Evolutionary conservation across 2,113 vertebrate genomes (phyloP), one percentile per base, ranked within the genome.

Genomic region (Tonatia bakeri): DNA sequence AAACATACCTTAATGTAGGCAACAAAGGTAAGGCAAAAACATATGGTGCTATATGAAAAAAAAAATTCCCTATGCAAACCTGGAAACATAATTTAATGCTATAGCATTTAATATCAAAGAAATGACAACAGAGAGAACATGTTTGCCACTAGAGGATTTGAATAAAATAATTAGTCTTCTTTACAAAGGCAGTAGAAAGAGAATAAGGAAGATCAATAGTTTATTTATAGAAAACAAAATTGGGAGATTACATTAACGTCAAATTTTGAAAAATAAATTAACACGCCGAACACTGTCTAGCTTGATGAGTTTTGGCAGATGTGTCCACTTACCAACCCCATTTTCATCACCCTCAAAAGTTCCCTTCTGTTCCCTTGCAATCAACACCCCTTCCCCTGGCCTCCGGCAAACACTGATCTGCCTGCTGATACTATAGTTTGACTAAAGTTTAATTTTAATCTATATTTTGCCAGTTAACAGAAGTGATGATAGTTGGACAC

Each of bases 401-500:
- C 36, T 64, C 47, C 28, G 43, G 31, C 24, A 70, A 84, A 80
- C 13, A 43, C 4, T 91, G 64, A 52, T 56, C 80, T 90, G 64
- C 54, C 86, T 91, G 83, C 73, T 90, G 56, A 73, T 87, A 19
- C 33, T 83, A 24, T 38, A 69, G 16, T 80, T 96, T 93, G 89
- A 64, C 69, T 87, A 16, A 90, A 69, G 45, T 84, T 89, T 96
- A 52, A 72, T 67, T 96, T 96, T 91, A 85, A 89, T 81, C 90
- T 67, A 16, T 77, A 85, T 93, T 83, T 79, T 92, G 13, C 20
- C 93, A 24, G 13, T 54, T 88, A 72, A 92, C 38, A 81, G 43
- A 96, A 94, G 79, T 93, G 28, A 87, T 82, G 20, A 43, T 40
- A 76, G n/a, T 52, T 89, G 33, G 77, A 65, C 54, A 86, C 73